Base-by-base conservation (phyloP, 2,113 vertebrate species). In the Gallinago jamesoni region DNA sequence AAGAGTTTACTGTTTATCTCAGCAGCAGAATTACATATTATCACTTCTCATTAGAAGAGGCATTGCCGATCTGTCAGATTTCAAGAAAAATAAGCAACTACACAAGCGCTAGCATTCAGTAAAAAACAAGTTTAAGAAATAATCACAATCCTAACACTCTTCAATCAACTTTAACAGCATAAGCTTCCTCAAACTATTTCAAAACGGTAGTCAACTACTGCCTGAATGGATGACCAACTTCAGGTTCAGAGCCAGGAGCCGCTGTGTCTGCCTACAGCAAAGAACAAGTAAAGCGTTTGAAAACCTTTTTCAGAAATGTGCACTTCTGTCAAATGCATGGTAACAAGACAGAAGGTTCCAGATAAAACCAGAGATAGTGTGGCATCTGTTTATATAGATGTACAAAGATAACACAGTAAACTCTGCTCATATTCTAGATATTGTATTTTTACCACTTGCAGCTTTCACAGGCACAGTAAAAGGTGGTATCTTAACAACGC, bases 281-380 rank as follows among this genome's bases (percentile, higher is more conserved):
- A 74, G 10, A 24, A 33, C 22, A 64, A 55, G 14, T 14, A 6
- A 79, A 53, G 23, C 0, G 0, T n/a, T 17, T 41, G 31, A 94
- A 72, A 94, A 77, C 24, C 39, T 25, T 24, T 27, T 85, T 66
- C 67, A 80, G 75, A 83, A 92, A 88, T 0, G 16, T 0, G 0
- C 21, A 20, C 14, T 56, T 82, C 28, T 53, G 37, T 18, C 67
- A 85, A 2, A 6, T 7, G 11, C 28, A 53, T 0, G 0, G 35
- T 18, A 94, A 79, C 1, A 3, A 60, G 30, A 48, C 33, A 45
- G 33, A 90, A 92, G 30, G 62, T 93, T 85, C 79, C 83, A 88
- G 53, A 50, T 66, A 86, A 87, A 79, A 85, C 3, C 39, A 85
- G 79, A 76, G 27, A 72, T 22, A 52, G 16, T 0, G 30, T 43